Percentiles rank a stretch among this genome's conserved stretches.
Conservation (phyloP, 2,113 vertebrate genomes). For the Hydrolagus affinis region DNA sequence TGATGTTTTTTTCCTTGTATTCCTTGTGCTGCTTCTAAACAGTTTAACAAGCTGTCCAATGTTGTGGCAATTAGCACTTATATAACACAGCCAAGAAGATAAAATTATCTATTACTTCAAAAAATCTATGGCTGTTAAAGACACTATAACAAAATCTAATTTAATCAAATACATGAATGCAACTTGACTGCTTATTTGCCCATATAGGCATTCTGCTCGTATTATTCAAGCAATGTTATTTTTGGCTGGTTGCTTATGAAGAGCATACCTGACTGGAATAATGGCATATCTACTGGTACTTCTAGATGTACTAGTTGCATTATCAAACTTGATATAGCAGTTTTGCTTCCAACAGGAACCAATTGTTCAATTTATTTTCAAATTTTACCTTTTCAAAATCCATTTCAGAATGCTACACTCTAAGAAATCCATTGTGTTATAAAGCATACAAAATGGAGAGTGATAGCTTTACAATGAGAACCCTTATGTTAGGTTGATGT, state of each 20-base stretch:
- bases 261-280: neutral
- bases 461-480: neutral
- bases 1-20: neutral
- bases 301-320: neutral
- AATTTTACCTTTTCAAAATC: neutral
- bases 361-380: neutral
- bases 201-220: neutral
- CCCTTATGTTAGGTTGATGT: neutral
- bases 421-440: neutral
- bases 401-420: neutral
- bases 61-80: neutral
- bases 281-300: neutral
- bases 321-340: neutral
- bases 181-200: neutral
- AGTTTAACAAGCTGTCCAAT: constrained; percentile 9
- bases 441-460: neutral
- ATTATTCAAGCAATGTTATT: neutral
- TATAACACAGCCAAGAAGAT: neutral
- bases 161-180: neutral
- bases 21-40: neutral
- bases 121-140: neutral
- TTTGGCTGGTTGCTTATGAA: neutral
- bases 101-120: neutral
- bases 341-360: neutral
- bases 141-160: neutral